phyloP scores from a whole-genome alignment of 1,140 invertebrate species.

The Platorchestia sp. region DNA sequence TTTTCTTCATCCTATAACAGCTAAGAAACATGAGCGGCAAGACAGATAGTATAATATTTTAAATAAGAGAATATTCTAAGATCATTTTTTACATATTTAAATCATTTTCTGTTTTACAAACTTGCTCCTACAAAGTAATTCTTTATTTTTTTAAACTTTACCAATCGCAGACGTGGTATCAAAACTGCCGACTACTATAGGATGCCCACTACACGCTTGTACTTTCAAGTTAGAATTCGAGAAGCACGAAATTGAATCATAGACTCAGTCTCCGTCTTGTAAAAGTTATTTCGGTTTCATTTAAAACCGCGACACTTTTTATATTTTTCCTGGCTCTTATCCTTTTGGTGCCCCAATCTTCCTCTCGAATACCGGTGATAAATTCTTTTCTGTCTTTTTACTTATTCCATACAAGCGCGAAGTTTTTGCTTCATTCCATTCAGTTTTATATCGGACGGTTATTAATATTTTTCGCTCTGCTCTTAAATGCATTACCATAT shows the following conservation, averaged over 20 bases:
- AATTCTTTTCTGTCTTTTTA: constrained; percentile 16
- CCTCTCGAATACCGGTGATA: not conserved
- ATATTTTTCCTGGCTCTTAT: not conserved
- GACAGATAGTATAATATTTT: no score
- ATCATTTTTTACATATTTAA: no score
- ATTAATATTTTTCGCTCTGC: constrained; percentile 37
- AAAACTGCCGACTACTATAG: not conserved
- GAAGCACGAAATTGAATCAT: not conserved
- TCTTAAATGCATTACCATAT: constrained; percentile 55
- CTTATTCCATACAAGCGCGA: not conserved
- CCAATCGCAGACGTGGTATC: not conserved
- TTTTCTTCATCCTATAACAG: no score
- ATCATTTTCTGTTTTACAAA: no score
- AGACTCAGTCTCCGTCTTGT: not conserved
- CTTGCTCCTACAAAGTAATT: no score
- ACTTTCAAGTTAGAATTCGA: not conserved
- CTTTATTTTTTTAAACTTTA: not conserved
- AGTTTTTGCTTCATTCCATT: not conserved
- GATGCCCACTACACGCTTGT: not conserved
- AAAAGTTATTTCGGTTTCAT: not conserved
- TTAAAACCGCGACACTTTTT: not conserved
- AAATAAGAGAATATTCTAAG: no score
- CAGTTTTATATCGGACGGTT: not conserved
- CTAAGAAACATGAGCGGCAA: no score
- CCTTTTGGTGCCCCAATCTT: constrained; percentile 1